Conservation (phyloP, 2,888 invertebrate species). For the Coremacera marginata region DNA sequence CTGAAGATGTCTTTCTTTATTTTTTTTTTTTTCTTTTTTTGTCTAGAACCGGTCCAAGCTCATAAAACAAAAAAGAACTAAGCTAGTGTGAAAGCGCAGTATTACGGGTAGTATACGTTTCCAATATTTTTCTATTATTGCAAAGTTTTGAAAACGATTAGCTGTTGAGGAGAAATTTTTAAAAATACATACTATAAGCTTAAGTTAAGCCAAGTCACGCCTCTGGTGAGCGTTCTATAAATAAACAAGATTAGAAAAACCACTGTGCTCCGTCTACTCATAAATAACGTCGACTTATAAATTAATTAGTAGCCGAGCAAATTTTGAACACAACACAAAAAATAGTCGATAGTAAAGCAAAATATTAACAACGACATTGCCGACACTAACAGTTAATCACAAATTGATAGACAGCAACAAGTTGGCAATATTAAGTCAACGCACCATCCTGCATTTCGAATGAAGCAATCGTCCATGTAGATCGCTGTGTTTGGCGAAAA, state of each 20-base stretch:
- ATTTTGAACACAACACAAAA: neutral
- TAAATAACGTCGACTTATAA: neutral
- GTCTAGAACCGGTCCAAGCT: too few species aligned
- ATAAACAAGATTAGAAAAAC: neutral
- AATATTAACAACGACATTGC: neutral
- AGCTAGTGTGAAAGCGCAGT: too few species aligned
- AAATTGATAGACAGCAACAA: neutral
- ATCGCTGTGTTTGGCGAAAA: neutral
- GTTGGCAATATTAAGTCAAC: neutral
- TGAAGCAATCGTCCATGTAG: neutral
- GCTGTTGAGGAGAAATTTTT: too few species aligned
- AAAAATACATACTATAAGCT: too few species aligned
- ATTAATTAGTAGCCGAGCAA: neutral
- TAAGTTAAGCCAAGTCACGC: too few species aligned
- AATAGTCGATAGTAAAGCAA: neutral
- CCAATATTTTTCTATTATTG: too few species aligned
- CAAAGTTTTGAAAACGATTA: too few species aligned
- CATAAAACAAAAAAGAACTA: too few species aligned
- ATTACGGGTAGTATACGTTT: too few species aligned
- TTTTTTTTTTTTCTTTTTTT: too few species aligned
- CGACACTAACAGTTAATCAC: neutral
- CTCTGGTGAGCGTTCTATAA: neutral
- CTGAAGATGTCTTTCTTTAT: too few species aligned
- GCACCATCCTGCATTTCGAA: neutral
- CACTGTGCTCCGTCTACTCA: neutral